A percentile compares a stretch with the other conserved stretches of the same genome.
Evolutionary conservation across 2,888 invertebrate species (phyloP).

Genomic region (Sesia bembeciformis): DNA sequence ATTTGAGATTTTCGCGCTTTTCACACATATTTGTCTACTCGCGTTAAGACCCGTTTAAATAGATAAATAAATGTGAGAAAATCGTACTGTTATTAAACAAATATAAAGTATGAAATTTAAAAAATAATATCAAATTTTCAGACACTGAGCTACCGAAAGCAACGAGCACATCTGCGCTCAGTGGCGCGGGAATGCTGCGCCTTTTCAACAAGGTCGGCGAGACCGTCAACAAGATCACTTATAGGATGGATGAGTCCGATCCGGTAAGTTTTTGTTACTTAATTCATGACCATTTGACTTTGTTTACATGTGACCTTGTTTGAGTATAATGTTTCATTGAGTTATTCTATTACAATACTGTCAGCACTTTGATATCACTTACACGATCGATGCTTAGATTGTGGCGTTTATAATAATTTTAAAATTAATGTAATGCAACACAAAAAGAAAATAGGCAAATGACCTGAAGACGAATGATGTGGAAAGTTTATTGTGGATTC

Average conservation of each 20-base stretch:
- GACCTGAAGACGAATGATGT: no score
- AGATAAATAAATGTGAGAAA: neutral
- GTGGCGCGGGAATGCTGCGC: constrained; percentile 95
- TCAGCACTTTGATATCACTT: no score
- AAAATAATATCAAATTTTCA: constrained; percentile 20
- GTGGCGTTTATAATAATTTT: no score
- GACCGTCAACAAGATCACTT: constrained; percentile 98
- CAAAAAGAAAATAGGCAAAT: no score
- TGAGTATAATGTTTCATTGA: no score
- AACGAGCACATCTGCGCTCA: constrained; percentile 94
- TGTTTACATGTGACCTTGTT: no score
- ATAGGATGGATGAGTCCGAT: constrained; percentile 99
- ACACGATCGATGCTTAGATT: no score
- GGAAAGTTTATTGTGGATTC: no score
- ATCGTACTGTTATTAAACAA: neutral
- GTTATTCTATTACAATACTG: no score
- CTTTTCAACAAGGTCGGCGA: constrained; percentile 97
- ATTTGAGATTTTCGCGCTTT: neutral
- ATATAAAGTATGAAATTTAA: neutral
- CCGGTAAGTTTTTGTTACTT: constrained; percentile 76
- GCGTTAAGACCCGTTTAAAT: no score
- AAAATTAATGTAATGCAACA: no score
- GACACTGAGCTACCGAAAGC: constrained; percentile 95
- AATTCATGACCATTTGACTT: neutral
- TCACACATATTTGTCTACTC: no score